Conservation (phyloP, 2,113 vertebrate species). For the Amphilophus citrinellus region DNA sequence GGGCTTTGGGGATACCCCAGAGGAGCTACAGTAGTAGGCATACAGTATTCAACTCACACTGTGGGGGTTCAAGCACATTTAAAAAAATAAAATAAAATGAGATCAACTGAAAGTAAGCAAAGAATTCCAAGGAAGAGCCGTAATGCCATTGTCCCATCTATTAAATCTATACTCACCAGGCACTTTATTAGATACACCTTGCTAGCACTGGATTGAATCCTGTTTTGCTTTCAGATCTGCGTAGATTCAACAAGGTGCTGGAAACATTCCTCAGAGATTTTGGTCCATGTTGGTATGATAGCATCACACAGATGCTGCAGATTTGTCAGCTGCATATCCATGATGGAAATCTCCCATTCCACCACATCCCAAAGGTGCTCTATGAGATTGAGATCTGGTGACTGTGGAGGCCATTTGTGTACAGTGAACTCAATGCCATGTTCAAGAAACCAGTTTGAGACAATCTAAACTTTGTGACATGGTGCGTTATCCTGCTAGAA, state of each 20-base stretch:
- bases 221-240: no score
- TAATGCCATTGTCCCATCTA: not conserved
- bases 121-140: not conserved
- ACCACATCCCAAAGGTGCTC: no score
- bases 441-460: no score
- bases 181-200: no score
- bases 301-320: not conserved
- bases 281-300: not conserved
- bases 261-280: not conserved
- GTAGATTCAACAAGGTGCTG: not conserved
- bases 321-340: not conserved
- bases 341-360: not conserved
- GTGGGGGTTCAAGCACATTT: not conserved
- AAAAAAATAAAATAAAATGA: not conserved
- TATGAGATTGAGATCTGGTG: no score
- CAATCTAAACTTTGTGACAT: no score
- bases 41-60: conserved; percentile 37
- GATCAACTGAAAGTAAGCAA: not conserved
- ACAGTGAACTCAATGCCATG: no score
- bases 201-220: no score
- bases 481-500: no score
- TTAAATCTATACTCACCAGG: not conserved
- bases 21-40: conserved; percentile 57
- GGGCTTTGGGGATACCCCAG: conserved; percentile 65
- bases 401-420: no score